Conservation (phyloP, 2,113 vertebrate genomes). For the Chloebia gouldiae region DNA sequence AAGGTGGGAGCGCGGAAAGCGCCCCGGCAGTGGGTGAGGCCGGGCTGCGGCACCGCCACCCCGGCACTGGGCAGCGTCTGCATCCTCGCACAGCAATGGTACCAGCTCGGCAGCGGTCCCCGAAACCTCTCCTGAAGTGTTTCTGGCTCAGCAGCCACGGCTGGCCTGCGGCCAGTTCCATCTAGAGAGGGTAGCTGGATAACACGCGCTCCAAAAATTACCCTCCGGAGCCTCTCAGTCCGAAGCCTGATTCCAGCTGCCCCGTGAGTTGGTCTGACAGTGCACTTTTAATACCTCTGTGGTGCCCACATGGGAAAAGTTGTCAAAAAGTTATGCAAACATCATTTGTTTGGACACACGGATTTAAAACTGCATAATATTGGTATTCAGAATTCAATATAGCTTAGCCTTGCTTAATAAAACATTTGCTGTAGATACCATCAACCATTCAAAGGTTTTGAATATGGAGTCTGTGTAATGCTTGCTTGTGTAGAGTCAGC, state of each 20-base stretch:
- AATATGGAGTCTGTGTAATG: not conserved
- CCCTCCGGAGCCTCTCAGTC: not conserved
- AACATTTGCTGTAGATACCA: not conserved
- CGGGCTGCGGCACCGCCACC: not conserved
- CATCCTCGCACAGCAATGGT: not conserved
- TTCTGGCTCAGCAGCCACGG: not conserved
- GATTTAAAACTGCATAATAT: not conserved
- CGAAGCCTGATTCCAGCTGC: not conserved
- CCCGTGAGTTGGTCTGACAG: not conserved
- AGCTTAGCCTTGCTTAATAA: not conserved
- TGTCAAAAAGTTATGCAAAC: not conserved
- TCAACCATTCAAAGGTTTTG: not conserved
- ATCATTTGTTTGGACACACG: not conserved
- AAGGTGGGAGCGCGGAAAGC: not conserved
- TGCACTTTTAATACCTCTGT: fast-evolving
- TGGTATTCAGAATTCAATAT: not conserved
- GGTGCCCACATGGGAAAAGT: not conserved
- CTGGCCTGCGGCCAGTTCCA: not conserved
- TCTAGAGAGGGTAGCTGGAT: not conserved
- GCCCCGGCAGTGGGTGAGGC: not conserved
- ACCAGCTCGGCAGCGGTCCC: not conserved
- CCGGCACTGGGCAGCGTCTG: fast-evolving
- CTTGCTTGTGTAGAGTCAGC: not conserved
- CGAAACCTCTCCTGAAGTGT: not conserved
- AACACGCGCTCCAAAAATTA: not conserved